These are phyloP conservation scores for Montipora capitata DNA, from an alignment of 92 coral and sea anemone genomes.

Conservation along the genomic window DNA sequence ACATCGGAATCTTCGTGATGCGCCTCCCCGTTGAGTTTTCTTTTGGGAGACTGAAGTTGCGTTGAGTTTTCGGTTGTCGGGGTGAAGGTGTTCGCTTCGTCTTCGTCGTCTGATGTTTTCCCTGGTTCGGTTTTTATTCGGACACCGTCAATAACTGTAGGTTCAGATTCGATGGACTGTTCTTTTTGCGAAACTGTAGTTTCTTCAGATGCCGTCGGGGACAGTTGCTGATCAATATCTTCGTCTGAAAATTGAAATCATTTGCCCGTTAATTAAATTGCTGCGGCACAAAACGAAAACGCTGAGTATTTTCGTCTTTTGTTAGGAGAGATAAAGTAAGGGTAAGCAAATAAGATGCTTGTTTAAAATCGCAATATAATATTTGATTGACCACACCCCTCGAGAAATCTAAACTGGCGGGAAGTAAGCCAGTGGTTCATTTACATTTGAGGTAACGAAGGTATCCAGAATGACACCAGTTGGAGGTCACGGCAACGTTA, in stretches of 20 bases:
- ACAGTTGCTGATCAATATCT: conserved; percentile 43
- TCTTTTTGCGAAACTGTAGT: conserved; percentile 17
- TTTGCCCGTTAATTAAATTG: not conserved
- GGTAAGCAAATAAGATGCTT: too few relatives aligned
- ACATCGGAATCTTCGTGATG: conserved; percentile 67
- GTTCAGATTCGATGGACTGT: conserved; percentile 36
- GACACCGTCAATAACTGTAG: conserved; percentile 61
- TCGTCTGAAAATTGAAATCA: conserved; percentile 27
- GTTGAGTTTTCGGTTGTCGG: conserved; percentile 48
- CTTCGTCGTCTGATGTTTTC: conserved; percentile 58
- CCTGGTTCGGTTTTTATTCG: conserved; percentile 79
- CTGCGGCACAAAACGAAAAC: not conserved
- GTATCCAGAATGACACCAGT: too few relatives aligned
- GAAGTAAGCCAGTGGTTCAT: too few relatives aligned
- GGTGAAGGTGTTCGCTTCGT: conserved; percentile 44
- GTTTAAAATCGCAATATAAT: too few relatives aligned
- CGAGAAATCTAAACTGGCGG: not conserved
- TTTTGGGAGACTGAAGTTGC: conserved; percentile 64
- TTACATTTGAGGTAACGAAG: too few relatives aligned
- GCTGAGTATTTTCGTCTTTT: not conserved
- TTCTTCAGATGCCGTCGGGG: conserved; percentile 55
- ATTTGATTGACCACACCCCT: not conserved
- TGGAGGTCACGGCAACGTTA: too few relatives aligned
- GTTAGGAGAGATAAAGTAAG: too few relatives aligned
- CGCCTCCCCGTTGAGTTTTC: conserved; percentile 70